phyloP scores from a whole-genome alignment of 2,113 vertebrate genomes.

The Hyla sarda region DNA sequence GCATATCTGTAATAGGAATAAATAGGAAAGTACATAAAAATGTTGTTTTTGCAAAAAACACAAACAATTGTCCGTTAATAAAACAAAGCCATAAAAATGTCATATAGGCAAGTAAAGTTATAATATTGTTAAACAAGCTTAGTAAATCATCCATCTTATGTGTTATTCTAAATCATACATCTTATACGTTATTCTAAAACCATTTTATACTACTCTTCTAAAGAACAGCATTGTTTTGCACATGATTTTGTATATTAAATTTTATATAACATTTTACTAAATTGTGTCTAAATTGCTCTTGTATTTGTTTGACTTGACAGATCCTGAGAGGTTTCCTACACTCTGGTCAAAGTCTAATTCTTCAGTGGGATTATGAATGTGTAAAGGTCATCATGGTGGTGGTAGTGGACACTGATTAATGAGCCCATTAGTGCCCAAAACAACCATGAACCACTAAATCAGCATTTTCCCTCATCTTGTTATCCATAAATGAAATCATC shows the following conservation, averaged over 20 bases:
- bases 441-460: constrained; percentile 54
- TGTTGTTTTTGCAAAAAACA: no score
- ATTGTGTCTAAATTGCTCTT: not conserved
- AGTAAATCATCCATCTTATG: no score
- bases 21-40: no score
- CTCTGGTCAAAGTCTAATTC: constrained; percentile 39
- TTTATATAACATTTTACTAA: not conserved
- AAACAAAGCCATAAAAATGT: no score
- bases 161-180: no score
- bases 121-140: no score
- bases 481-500: constrained; percentile 59
- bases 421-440: constrained; percentile 57
- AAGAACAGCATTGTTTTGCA: no score
- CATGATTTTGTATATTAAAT: not conserved
- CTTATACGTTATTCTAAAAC: no score
- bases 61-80: no score
- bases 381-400: constrained; percentile 51
- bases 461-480: constrained; percentile 59
- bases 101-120: no score
- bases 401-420: constrained; percentile 59
- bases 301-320: constrained; percentile 29
- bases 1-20: no score
- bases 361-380: constrained; percentile 55
- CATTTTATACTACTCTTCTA: no score
- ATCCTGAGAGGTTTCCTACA: constrained; percentile 16